Evolutionary conservation across 2,888 invertebrate species (phyloP).

Genomic region (Rugalucina vietnamica): DNA sequence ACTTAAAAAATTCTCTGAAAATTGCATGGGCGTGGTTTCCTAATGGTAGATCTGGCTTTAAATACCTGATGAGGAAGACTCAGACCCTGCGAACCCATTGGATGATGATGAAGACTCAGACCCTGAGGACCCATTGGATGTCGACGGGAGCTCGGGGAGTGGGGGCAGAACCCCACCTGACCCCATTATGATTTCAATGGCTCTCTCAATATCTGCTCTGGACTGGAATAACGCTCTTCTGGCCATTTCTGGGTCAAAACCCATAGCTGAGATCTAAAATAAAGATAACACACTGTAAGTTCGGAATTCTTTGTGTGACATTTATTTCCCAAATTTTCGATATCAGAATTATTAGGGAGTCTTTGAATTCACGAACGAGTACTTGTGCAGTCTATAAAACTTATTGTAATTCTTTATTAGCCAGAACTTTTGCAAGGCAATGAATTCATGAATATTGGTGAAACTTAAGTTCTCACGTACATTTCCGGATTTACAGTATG

Average conservation of each 20-base stretch:
- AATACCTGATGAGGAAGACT: not conserved
- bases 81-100: not conserved
- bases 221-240: slow-evolving; percentile 67
- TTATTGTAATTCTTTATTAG: too few relatives aligned
- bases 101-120: not conserved
- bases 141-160: slow-evolving; percentile 29
- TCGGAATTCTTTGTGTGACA: too few relatives aligned
- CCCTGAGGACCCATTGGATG: slow-evolving; percentile 49
- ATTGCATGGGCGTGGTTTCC: not conserved
- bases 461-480: too few relatives aligned
- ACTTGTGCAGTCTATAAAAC: too few relatives aligned
- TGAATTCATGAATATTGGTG: too few relatives aligned
- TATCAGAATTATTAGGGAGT: too few relatives aligned
- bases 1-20: not conserved
- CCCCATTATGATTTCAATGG: slow-evolving; percentile 74
- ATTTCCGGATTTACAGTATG: too few relatives aligned
- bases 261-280: slow-evolving; percentile 73
- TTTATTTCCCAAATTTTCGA: too few relatives aligned
- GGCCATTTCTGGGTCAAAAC: slow-evolving; percentile 75
- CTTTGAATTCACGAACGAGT: too few relatives aligned
- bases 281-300: too few relatives aligned
- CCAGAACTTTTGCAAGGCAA: too few relatives aligned
- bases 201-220: slow-evolving; percentile 67
- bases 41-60: not conserved
- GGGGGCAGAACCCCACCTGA: slow-evolving; percentile 66